Evolutionary conservation across 2,113 vertebrate species (phyloP).

Genomic region (Nesoenas mayeri): DNA sequence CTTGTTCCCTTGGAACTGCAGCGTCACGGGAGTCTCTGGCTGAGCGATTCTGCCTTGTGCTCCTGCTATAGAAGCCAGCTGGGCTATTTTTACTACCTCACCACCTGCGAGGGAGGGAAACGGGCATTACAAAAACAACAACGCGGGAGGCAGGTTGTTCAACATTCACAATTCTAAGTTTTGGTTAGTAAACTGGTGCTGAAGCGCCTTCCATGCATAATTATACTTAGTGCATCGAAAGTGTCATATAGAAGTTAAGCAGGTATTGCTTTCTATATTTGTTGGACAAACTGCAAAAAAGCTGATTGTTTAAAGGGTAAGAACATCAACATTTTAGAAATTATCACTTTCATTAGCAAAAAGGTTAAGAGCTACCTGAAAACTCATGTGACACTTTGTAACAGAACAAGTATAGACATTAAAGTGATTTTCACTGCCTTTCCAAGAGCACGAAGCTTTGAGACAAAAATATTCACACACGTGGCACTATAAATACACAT

Average conservation of each 20-base stretch:
- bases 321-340: conserved; percentile 46
- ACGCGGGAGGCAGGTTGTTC: neutral
- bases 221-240: conserved; percentile 71
- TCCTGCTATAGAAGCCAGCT: conserved; percentile 85
- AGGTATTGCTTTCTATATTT: conserved; percentile 65
- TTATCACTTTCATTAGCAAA: conserved; percentile 27
- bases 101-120: conserved; percentile 78
- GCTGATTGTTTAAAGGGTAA: conserved; percentile 41
- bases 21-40: conserved; percentile 89
- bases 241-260: conserved; percentile 74
- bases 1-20: conserved; percentile 95
- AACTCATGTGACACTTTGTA: conserved; percentile 75
- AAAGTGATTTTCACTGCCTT: conserved; percentile 71
- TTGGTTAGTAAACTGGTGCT: conserved; percentile 81
- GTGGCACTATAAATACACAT: neutral
- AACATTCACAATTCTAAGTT: neutral
- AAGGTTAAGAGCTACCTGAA: conserved; percentile 67
- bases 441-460: conserved; percentile 61
- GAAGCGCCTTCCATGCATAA: conserved; percentile 80
- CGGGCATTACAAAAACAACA: neutral
- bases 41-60: conserved; percentile 85
- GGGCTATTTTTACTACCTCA: conserved; percentile 88
- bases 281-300: conserved; percentile 59
- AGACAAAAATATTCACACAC: neutral
- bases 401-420: conserved; percentile 50